phyloP scores from a whole-genome alignment of 1,140 invertebrate genomes.

The Drosophila pectinifera region DNA sequence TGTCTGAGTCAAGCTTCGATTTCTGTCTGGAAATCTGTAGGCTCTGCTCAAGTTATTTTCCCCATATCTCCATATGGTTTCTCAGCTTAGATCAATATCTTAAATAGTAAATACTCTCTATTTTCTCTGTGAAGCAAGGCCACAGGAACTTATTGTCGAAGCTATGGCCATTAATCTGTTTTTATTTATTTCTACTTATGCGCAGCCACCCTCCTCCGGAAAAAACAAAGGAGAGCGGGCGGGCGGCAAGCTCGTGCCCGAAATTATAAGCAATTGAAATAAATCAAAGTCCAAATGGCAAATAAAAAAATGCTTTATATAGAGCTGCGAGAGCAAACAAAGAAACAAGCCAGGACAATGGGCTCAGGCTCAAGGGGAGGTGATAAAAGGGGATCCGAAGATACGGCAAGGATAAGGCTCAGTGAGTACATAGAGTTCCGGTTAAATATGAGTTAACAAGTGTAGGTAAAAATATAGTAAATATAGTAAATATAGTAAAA shows the following conservation, averaged over 20 bases:
- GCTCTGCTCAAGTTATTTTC: too few relatives aligned
- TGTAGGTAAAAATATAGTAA: too few relatives aligned
- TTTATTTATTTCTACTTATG: slow-evolving; percentile 78
- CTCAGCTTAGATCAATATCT: too few relatives aligned
- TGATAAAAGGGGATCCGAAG: neutral
- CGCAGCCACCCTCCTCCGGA: slow-evolving; percentile 11
- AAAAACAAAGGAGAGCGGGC: neutral
- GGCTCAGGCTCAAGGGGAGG: neutral
- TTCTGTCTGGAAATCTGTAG: too few relatives aligned
- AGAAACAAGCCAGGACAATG: neutral
- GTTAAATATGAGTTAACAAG: too few relatives aligned
- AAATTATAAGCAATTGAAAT: slow-evolving; percentile 82
- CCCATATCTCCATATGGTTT: too few relatives aligned
- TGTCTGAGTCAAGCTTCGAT: too few relatives aligned
- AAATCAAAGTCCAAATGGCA: slow-evolving; percentile 79
- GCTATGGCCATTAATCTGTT: slow-evolving; percentile 69
- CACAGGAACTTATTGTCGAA: slow-evolving; percentile 56
- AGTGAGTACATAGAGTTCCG: too few relatives aligned
- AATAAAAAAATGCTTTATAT: slow-evolving; percentile 41
- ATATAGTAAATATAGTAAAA: too few relatives aligned
- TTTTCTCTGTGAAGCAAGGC: too few relatives aligned
- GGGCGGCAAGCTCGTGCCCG: slow-evolving; percentile 49
- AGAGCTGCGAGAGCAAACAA: slow-evolving; percentile 4
- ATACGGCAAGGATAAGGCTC: too few relatives aligned
- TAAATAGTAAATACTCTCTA: too few relatives aligned